Evolutionary conservation across 1,140 invertebrate genomes (phyloP).

Genomic region (Sitophilus oryzae): DNA sequence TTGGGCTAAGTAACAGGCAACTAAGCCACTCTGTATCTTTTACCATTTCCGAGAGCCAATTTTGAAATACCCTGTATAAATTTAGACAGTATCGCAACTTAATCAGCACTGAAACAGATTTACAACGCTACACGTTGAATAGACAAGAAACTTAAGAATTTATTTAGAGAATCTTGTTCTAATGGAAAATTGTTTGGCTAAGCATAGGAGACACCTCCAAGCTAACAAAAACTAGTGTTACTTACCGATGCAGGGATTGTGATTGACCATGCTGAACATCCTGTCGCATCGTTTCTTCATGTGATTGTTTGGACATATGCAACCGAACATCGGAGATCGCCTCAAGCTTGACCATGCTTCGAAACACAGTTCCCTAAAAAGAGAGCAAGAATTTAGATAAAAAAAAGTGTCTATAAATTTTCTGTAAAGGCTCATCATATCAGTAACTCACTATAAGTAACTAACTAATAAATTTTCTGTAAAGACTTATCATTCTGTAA

Average conservation of each 20-base stretch:
- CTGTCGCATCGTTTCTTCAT: conserved; percentile 80
- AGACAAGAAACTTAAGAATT: not conserved
- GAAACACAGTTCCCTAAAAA: conserved; percentile 70
- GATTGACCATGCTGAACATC: conserved; percentile 79
- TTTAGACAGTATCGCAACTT: too few relatives aligned
- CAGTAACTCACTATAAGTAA: too few relatives aligned
- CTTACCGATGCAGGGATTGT: conserved; percentile 89
- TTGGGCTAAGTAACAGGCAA: too few relatives aligned
- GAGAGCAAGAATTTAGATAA: conserved; percentile 12
- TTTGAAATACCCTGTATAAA: too few relatives aligned
- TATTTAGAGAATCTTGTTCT: not conserved
- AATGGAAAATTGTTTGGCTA: conserved; percentile 8
- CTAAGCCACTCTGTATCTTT: too few relatives aligned
- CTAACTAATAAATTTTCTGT: too few relatives aligned
- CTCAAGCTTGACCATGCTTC: conserved; percentile 77
- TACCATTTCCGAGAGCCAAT: too few relatives aligned
- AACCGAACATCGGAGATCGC: conserved; percentile 80
- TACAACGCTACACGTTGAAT: not conserved
- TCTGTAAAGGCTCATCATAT: too few relatives aligned
- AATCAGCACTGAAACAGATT: not conserved
- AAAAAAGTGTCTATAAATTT: too few relatives aligned
- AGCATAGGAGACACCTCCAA: conserved; percentile 8
- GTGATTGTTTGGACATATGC: conserved; percentile 83
- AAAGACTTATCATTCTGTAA: too few relatives aligned
- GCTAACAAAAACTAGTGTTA: conserved; percentile 31